phyloP scores from a whole-genome alignment of 2,113 vertebrate genomes.

The Mus spicilegus region DNA sequence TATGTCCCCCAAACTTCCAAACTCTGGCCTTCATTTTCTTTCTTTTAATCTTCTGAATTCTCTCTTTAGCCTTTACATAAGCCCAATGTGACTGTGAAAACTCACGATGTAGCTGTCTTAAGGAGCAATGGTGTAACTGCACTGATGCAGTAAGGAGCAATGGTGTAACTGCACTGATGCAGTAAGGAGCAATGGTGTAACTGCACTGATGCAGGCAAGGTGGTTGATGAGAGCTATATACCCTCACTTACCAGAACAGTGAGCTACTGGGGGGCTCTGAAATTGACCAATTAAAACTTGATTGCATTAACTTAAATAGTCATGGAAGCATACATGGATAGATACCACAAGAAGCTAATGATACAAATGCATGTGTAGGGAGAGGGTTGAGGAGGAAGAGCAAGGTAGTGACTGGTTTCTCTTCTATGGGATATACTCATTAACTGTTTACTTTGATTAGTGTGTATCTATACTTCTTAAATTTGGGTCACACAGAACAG shows the following conservation, averaged over 20 bases:
- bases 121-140: neutral
- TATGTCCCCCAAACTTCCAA: neutral
- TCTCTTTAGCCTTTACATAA: neutral
- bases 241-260: neutral
- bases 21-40: neutral
- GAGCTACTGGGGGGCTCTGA: neutral
- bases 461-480: neutral
- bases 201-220: neutral
- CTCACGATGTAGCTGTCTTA: neutral
- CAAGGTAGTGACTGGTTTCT: neutral
- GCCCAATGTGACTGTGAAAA: neutral
- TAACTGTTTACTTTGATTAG: neutral
- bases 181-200: too few species aligned
- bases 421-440: neutral
- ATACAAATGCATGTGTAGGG: neutral
- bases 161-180: too few species aligned
- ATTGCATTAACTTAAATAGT: neutral
- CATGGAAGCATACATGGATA: neutral
- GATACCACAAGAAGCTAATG: neutral
- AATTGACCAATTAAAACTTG: slow-evolving; percentile 5
- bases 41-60: neutral
- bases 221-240: neutral
- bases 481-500: neutral
- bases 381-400: neutral
- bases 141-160: too few species aligned